These are phyloP conservation scores for Lepidothrix coronata DNA, from an alignment of 2,113 vertebrate species.

Conservation along the genomic window DNA sequence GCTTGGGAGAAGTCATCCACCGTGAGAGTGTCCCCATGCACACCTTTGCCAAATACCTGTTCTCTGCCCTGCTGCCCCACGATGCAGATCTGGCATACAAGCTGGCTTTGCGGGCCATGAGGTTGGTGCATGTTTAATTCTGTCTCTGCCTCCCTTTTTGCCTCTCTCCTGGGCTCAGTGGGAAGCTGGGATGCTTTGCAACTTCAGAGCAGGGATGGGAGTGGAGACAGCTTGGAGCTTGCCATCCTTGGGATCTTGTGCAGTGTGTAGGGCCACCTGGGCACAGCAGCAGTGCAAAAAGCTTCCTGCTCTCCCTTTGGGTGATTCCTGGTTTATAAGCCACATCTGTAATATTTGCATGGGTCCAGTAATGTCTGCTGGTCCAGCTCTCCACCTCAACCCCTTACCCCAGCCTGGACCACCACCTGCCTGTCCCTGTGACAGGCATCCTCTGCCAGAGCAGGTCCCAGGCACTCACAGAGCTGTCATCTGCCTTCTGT, in stretches of 20 bases:
- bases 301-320: neutral
- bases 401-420: neutral
- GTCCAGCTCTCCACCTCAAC: neutral
- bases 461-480: neutral
- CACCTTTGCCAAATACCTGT: constrained; percentile 97
- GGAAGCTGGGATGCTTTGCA: neutral
- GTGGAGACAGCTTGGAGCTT: neutral
- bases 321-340: neutral
- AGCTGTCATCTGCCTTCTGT: neutral
- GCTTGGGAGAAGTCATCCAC: constrained; percentile 95
- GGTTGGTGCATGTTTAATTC: constrained; percentile 75
- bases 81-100: constrained; percentile 96
- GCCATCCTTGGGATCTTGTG: neutral
- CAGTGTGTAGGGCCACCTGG: neutral
- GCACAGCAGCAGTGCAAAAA: neutral
- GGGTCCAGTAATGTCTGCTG: neutral
- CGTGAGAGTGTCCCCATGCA: constrained; percentile 98
- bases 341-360: neutral
- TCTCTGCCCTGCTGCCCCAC: constrained; percentile 92
- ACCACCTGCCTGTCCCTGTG: neutral
- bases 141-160: neutral
- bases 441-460: neutral
- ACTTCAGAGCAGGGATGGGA: neutral
- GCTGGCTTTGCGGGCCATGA: constrained; percentile 94
- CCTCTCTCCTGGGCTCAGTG: neutral